Conservation (phyloP, 2,797 vertebrate species). For the Vipera ursinii region DNA sequence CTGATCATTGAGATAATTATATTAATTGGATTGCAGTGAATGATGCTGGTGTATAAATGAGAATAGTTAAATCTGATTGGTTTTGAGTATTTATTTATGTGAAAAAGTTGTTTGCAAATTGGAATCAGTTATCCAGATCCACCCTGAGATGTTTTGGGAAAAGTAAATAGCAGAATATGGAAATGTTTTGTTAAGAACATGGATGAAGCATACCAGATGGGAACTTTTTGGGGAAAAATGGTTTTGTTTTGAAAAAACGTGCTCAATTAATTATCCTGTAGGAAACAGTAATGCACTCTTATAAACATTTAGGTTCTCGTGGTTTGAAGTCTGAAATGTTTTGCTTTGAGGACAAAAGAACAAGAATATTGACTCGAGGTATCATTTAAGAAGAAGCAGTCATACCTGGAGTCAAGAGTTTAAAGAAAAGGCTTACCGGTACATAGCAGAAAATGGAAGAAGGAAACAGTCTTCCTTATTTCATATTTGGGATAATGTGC, state of each 20-base stretch:
- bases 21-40: slow-evolving; percentile 58
- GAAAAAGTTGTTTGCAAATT: slow-evolving; percentile 64
- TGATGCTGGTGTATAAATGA: slow-evolving; percentile 48
- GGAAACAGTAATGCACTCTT: not conserved
- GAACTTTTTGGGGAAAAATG: not conserved
- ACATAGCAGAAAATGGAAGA: not conserved
- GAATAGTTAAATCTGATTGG: slow-evolving; percentile 29
- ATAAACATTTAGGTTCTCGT: not conserved
- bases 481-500: not conserved
- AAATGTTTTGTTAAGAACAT: slow-evolving; percentile 23
- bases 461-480: not conserved
- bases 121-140: slow-evolving; percentile 48
- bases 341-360: not conserved
- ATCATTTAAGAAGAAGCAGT: not conserved
- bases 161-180: not conserved
- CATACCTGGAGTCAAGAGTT: not conserved
- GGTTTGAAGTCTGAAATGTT: not conserved
- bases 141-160: slow-evolving; percentile 29
- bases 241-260: slow-evolving; percentile 29
- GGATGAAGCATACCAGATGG: slow-evolving; percentile 37
- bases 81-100: slow-evolving; percentile 52
- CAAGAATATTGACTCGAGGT: not conserved
- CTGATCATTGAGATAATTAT: slow-evolving; percentile 58
- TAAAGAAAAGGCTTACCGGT: not conserved
- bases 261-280: not conserved